phyloP scores from a whole-genome alignment of 2,888 invertebrate genomes.

The Clitarchus hookeri region DNA sequence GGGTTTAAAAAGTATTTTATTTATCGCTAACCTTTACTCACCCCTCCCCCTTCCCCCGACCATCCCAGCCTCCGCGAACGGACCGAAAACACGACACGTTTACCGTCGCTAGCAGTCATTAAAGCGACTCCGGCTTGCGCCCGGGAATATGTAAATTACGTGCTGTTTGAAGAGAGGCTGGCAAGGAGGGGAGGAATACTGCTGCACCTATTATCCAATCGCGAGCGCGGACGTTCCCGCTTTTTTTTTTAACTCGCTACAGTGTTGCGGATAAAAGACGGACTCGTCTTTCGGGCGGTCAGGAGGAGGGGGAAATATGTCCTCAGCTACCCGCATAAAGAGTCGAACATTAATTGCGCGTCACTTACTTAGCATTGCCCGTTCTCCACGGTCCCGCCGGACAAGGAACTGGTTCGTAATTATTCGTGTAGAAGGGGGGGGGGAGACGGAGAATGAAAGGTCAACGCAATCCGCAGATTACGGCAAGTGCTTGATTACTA shows the following conservation, averaged over 20 bases:
- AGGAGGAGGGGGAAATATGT: background rate
- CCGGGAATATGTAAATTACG: background rate
- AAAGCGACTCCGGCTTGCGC: background rate
- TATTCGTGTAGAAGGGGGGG: too few relatives aligned
- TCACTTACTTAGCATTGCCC: background rate
- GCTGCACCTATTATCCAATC: constrained; percentile 14
- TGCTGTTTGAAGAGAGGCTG: background rate
- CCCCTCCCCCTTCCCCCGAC: background rate
- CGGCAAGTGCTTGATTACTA: too few relatives aligned
- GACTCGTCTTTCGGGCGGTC: background rate
- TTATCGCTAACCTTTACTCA: background rate
- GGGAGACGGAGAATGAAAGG: too few relatives aligned
- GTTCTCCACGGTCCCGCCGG: too few relatives aligned
- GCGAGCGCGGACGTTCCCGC: background rate
- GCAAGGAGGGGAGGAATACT: background rate
- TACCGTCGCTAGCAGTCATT: background rate
- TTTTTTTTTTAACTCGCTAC: background rate
- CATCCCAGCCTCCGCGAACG: background rate
- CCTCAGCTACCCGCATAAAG: background rate
- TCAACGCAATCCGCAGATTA: too few relatives aligned
- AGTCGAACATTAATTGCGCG: background rate
- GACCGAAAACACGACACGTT: background rate
- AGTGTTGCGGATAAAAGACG: background rate
- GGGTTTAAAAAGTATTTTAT: background rate
- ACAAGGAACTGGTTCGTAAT: too few relatives aligned